Conservation (phyloP, 2,113 vertebrate species). For the Heterocephalus glaber region DNA sequence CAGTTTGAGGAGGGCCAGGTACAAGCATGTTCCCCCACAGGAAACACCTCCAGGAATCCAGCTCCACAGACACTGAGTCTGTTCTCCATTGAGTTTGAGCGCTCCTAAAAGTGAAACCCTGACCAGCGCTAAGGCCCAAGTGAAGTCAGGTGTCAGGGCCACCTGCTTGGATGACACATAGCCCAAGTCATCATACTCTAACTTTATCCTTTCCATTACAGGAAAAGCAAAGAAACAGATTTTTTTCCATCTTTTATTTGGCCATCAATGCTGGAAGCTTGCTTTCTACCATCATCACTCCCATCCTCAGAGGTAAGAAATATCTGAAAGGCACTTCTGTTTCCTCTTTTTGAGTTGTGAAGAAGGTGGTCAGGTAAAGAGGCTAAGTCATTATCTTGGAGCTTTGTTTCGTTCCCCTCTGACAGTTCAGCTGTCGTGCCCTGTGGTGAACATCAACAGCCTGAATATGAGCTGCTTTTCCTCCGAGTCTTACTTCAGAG, state of each 20-base stretch:
- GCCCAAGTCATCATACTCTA: background rate
- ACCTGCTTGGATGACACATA: background rate
- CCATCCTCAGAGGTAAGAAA: constrained; percentile 91
- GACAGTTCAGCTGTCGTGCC: background rate
- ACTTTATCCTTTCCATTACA: constrained; percentile 80
- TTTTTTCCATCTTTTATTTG: constrained; percentile 97
- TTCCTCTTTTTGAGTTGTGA: background rate
- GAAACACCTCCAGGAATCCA: background rate
- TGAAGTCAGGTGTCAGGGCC: background rate
- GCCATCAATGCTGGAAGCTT: constrained; percentile 96
- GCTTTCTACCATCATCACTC: constrained; percentile 95
- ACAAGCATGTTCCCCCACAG: background rate
- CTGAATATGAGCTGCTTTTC: background rate
- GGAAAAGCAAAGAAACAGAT: constrained; percentile 91
- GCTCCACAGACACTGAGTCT: background rate
- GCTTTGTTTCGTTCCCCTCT: background rate
- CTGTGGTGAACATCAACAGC: background rate
- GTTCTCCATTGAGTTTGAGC: background rate
- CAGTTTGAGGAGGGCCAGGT: constrained; percentile 96
- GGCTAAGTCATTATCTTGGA: background rate
- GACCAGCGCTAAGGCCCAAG: background rate
- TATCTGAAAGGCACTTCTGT: too few species aligned
- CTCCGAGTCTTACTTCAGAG: background rate
- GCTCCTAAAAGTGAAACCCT: background rate
- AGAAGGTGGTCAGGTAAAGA: background rate